phyloP scores from a whole-genome alignment of 2,113 vertebrate species.

The Piprites chloris region DNA sequence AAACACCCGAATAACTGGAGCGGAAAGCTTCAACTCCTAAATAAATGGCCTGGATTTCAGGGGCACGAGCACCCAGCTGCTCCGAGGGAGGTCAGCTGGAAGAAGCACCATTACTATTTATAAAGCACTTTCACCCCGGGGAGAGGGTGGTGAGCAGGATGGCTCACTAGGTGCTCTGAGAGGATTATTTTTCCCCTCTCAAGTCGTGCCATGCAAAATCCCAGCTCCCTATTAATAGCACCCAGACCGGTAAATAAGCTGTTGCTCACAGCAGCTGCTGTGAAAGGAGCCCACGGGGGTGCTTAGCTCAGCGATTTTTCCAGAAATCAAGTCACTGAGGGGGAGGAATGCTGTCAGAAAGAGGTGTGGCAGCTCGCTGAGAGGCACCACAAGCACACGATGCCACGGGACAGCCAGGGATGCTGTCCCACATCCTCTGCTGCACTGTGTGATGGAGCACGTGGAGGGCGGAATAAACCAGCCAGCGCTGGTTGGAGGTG shows the following conservation, averaged over 20 bases:
- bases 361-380: not conserved
- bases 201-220: not conserved
- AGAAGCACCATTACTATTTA: slow-evolving; percentile 5
- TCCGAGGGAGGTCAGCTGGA: slow-evolving; percentile 40
- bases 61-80: slow-evolving; percentile 37
- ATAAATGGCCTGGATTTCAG: slow-evolving; percentile 46
- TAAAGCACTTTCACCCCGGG: not conserved
- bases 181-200: not conserved
- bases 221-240: not conserved
- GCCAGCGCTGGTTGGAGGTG: rapidly evolving
- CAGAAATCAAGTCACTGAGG: not conserved
- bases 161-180: not conserved
- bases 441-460: rapidly evolving
- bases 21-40: slow-evolving; percentile 41
- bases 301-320: not conserved
- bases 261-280: not conserved
- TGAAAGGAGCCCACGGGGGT: not conserved
- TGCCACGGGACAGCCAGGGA: not conserved
- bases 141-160: not conserved
- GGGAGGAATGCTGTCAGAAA: not conserved
- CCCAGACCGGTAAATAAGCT: not conserved
- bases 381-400: rapidly evolving
- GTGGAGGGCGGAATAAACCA: not conserved
- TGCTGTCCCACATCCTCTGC: not conserved
- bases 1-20: slow-evolving; percentile 40